A percentile compares a stretch with the other conserved stretches of the same genome.
Conservation (phyloP, 1,140 invertebrate species). For the Homarus americanus region DNA sequence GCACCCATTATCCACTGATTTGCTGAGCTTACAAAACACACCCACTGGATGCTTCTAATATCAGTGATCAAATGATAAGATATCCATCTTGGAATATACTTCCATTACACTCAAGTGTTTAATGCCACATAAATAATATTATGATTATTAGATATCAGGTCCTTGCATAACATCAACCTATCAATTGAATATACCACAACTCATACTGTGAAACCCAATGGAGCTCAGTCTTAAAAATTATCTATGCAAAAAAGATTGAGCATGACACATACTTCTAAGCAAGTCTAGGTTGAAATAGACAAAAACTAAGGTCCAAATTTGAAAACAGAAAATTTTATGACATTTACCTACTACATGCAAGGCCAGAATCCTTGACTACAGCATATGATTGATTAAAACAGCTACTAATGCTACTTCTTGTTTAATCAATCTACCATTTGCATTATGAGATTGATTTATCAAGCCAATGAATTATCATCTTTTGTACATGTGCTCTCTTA, state of each 20-base stretch:
- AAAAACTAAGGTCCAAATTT: slow-evolving; percentile 30
- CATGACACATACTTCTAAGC: slow-evolving; percentile 11
- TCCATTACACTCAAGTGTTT: slow-evolving; percentile 36
- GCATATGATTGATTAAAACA: slow-evolving; percentile 31
- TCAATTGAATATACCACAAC: slow-evolving; percentile 35
- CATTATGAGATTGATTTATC: background rate
- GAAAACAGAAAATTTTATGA: slow-evolving; percentile 20
- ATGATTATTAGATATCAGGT: slow-evolving; percentile 42
- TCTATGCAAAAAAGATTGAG: slow-evolving; percentile 18
- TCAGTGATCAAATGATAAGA: slow-evolving; percentile 38
- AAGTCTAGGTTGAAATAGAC: slow-evolving; percentile 8
- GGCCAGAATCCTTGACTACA: slow-evolving; percentile 45
- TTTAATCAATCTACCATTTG: slow-evolving; percentile 1
- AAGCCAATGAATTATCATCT: background rate
- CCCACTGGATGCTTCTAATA: slow-evolving; percentile 3
- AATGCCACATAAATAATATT: slow-evolving; percentile 53
- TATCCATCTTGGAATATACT: slow-evolving; percentile 41
- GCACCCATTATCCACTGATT: slow-evolving; percentile 11
- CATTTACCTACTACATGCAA: slow-evolving; percentile 53
- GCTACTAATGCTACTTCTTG: slow-evolving; percentile 25
- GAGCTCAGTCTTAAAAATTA: slow-evolving; percentile 15
- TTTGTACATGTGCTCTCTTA: slow-evolving; percentile 43
- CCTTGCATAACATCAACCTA: slow-evolving; percentile 49
- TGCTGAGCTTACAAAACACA: background rate
- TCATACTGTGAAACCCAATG: slow-evolving; percentile 37